Evolutionary conservation across 2,113 vertebrate genomes (phyloP).

Genomic region (Gobio gobio): DNA sequence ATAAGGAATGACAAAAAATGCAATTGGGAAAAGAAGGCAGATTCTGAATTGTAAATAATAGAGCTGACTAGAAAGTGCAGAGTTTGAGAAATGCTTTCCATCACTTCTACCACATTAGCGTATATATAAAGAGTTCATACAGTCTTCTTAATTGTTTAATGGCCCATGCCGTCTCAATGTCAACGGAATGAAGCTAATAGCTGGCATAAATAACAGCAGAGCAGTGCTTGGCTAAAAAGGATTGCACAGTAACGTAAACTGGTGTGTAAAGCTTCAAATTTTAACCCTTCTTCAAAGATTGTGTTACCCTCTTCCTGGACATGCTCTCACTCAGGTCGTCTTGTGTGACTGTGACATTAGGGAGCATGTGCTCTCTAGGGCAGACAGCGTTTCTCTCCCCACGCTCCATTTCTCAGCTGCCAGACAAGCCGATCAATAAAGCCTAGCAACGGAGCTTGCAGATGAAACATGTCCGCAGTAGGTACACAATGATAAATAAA

Average conservation of each 20-base stretch:
- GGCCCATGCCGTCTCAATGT: conserved; percentile 68
- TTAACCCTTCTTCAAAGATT: conserved; percentile 5
- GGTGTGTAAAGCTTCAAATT: conserved; percentile 10
- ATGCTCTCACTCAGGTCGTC: conserved; percentile 47
- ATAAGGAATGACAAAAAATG: conserved; percentile 25
- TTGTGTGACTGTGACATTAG: conserved; percentile 33
- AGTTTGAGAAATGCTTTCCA: background rate
- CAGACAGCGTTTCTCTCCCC: conserved; percentile 55
- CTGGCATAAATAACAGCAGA: conserved; percentile 77
- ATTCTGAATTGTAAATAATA: conserved; percentile 24
- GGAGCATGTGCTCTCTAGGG: conserved; percentile 42
- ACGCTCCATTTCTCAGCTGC: conserved; percentile 75
- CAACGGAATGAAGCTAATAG: conserved; percentile 71
- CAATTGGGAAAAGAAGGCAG: background rate
- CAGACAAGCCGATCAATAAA: conserved; percentile 76
- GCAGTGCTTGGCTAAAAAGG: conserved; percentile 49
- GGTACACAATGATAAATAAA: conserved; percentile 81
- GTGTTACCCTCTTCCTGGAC: conserved; percentile 31
- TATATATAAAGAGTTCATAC: conserved; percentile 47
- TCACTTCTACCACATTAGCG: conserved; percentile 20
- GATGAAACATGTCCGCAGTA: conserved; percentile 80
- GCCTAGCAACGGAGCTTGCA: conserved; percentile 72
- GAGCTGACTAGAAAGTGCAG: background rate
- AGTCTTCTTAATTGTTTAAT: conserved; percentile 74
- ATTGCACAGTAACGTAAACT: background rate